Conservation (phyloP, 2,888 invertebrate species). For the Agrotis exclamationis region DNA sequence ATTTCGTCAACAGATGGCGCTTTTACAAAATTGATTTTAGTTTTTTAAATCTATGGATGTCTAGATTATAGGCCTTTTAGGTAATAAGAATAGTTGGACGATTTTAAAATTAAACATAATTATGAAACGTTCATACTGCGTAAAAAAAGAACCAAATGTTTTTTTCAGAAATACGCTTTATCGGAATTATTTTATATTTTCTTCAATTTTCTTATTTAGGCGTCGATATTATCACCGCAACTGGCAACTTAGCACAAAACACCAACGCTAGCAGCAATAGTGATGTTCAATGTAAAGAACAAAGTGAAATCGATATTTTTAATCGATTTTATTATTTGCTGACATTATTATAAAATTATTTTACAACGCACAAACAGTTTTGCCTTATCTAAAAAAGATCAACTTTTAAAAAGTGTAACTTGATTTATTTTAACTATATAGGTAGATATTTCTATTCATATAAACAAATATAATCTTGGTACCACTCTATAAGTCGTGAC, state of each 20-base stretch:
- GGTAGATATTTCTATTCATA: no score
- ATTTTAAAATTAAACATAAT: neutral
- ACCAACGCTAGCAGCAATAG: constrained; percentile 48
- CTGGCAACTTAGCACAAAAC: constrained; percentile 40
- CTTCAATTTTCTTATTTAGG: no score
- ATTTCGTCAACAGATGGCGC: constrained; percentile 51
- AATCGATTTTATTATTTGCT: rapidly evolving
- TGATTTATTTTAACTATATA: no score
- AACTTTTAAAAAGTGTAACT: no score
- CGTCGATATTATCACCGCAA: neutral
- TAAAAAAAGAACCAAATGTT: neutral
- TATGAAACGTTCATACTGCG: neutral
- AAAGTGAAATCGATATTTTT: constrained; percentile 2
- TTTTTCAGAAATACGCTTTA: neutral
- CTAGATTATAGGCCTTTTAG: constrained; percentile 2
- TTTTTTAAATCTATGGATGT: neutral
- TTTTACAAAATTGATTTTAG: neutral
- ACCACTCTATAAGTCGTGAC: no score
- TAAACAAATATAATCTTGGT: no score
- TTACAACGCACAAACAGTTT: no score
- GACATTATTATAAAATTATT: no score
- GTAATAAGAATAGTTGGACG: neutral
- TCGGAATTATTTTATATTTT: neutral
- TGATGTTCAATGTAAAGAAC: constrained; percentile 7
- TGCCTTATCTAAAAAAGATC: no score